These are phyloP conservation scores for Melanaphis sacchari DNA, from an alignment of 1,140 invertebrate genomes.

Conservation along the genomic window DNA sequence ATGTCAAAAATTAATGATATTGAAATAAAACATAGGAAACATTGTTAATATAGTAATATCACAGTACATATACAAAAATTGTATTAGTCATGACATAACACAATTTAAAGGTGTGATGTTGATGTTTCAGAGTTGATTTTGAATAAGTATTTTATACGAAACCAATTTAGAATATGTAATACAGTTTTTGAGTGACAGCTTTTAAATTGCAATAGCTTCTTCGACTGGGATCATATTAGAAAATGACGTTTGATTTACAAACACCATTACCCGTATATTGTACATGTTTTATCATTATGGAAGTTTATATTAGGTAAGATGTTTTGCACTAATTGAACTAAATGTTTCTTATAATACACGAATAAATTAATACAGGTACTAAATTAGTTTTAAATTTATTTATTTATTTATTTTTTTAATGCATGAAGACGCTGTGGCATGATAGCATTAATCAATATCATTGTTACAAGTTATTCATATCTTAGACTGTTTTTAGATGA, in stretches of 20 bases:
- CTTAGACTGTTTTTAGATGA: neutral
- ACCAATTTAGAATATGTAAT: neutral
- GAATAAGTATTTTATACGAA: neutral
- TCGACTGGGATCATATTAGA: neutral
- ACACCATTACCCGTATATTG: neutral
- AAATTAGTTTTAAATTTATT: neutral
- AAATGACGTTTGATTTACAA: neutral
- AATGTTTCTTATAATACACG: neutral
- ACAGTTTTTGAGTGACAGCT: slow-evolving; percentile 22
- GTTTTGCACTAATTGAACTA: neutral
- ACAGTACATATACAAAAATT: neutral
- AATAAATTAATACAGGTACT: neutral
- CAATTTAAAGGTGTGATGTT: slow-evolving; percentile 11
- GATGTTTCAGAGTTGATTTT: neutral
- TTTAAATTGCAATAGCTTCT: slow-evolving; percentile 39
- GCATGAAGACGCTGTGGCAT: neutral
- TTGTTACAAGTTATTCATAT: neutral
- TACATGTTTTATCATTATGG: neutral
- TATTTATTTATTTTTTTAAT: neutral
- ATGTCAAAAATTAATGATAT: neutral
- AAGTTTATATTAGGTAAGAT: neutral
- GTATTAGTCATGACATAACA: neutral
- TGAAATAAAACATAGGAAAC: neutral
- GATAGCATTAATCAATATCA: neutral
- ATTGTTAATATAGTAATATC: neutral